Conservation (phyloP, 2,113 vertebrate genomes). For the Cavia porcellus region DNA sequence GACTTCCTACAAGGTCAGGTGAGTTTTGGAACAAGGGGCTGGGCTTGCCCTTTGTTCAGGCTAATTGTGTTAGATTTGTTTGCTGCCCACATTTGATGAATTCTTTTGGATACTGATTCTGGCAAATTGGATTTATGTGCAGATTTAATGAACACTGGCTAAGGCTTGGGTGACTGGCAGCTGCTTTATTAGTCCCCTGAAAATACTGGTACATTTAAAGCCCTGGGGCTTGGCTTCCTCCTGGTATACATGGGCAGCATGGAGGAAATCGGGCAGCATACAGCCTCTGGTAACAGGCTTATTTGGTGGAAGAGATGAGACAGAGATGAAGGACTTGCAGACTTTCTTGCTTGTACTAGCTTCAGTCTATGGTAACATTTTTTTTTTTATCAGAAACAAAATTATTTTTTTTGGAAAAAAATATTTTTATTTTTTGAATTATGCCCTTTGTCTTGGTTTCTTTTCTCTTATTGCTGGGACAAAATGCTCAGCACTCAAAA, state of each 20-base stretch:
- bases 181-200: background rate
- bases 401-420: background rate
- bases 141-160: constrained; percentile 52
- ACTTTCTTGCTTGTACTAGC: background rate
- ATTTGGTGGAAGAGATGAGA: background rate
- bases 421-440: constrained; percentile 27
- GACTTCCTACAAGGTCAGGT: background rate
- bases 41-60: background rate
- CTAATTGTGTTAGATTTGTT: constrained; percentile 36
- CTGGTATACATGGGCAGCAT: rapidly evolving
- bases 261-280: background rate
- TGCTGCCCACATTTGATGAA: background rate
- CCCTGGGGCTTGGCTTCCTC: background rate
- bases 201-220: background rate
- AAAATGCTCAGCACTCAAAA: no score
- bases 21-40: background rate
- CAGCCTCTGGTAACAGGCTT: rapidly evolving
- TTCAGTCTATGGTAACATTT: background rate
- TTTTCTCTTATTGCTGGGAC: no score
- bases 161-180: background rate
- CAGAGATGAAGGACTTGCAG: background rate
- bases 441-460: background rate
- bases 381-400: background rate
- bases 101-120: constrained; percentile 3
- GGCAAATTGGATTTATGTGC: constrained; percentile 28